These are phyloP conservation scores for Leptopilina drosophilae DNA, from an alignment of 2,888 invertebrate species.

Conservation along the genomic window DNA sequence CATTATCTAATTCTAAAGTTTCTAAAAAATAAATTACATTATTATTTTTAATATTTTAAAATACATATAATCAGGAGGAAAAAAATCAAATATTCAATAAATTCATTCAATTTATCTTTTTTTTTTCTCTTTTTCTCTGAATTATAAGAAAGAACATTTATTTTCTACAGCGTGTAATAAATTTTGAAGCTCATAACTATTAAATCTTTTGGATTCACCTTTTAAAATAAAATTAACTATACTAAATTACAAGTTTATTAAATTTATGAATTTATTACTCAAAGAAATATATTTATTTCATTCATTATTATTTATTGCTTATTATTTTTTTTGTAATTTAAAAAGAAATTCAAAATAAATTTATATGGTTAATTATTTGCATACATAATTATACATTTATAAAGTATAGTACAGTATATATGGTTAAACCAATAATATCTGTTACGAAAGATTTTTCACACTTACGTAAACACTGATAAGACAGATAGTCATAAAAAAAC, in stretches of 20 bases:
- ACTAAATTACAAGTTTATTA: too few species aligned
- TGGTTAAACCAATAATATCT: neutral
- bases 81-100: neutral
- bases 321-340: too few species aligned
- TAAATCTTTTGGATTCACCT: neutral
- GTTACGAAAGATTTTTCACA: constrained; percentile 5
- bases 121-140: neutral
- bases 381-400: too few species aligned
- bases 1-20: neutral
- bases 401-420: neutral
- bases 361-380: too few species aligned
- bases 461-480: constrained; percentile 32
- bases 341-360: too few species aligned
- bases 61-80: neutral
- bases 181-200: neutral
- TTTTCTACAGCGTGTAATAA: neutral
- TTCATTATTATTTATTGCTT: too few species aligned
- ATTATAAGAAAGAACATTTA: neutral
- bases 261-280: too few species aligned
- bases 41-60: too few species aligned
- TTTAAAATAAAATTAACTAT: neutral
- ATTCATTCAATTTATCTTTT: neutral
- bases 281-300: too few species aligned
- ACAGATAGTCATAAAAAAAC: neutral
- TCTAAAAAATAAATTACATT: neutral